These are phyloP conservation scores for Xiphorhynchus elegans DNA, from an alignment of 2,113 vertebrate species.

Conservation along the genomic window DNA sequence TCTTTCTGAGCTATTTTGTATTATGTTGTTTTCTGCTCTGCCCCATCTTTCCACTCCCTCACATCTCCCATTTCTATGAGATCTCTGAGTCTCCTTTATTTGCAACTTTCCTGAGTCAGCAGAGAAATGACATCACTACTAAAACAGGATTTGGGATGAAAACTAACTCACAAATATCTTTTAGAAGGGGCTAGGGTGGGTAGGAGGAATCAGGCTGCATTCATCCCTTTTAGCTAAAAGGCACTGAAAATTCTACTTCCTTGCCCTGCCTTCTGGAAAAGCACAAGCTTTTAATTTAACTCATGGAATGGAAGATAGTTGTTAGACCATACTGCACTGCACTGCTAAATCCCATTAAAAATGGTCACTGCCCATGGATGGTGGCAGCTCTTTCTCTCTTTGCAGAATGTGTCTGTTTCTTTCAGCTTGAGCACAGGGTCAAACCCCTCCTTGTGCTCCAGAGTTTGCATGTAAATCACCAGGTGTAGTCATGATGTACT, in stretches of 20 bases:
- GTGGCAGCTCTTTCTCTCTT: background rate
- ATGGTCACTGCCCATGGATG: conserved; percentile 18
- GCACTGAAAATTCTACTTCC: conserved; percentile 21
- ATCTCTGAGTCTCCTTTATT: conserved; percentile 47
- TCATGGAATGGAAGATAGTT: conserved; percentile 25
- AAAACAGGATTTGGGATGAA: conserved; percentile 10
- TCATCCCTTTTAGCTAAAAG: background rate
- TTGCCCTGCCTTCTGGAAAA: conserved; percentile 67
- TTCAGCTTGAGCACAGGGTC: background rate
- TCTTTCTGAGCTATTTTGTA: conserved; percentile 62
- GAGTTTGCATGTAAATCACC: conserved; percentile 10
- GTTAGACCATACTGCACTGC: conserved; percentile 15
- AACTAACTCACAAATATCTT: background rate
- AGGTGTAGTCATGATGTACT: background rate
- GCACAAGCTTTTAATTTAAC: conserved; percentile 72
- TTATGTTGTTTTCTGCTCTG: background rate
- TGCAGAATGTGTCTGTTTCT: conserved; percentile 2
- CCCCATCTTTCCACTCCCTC: background rate
- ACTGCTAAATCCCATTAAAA: conserved; percentile 30
- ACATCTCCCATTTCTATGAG: background rate
- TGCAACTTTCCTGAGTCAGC: conserved; percentile 47
- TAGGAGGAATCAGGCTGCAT: background rate
- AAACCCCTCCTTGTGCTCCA: background rate
- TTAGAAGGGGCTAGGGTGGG: background rate
- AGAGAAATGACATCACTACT: conserved; percentile 10